phyloP scores from a whole-genome alignment of 2,888 invertebrate genomes.

The Pachliopta kotzebuea region DNA sequence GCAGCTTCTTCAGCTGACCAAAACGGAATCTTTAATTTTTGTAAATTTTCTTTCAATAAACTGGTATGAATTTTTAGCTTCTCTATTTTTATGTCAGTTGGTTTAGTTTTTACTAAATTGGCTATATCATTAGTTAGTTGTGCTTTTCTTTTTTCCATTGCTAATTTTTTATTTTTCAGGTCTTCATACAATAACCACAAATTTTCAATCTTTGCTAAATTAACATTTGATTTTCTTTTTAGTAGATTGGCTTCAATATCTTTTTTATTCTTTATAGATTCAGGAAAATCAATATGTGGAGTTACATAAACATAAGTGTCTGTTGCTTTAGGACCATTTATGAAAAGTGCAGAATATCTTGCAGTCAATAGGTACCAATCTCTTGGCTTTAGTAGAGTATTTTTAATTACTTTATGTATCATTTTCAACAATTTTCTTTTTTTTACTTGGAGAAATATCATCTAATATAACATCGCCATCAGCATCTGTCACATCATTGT shows the following conservation, averaged over 20 bases:
- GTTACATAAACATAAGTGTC: conserved; percentile 84
- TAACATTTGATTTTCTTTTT: conserved; percentile 74
- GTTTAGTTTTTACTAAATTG: conserved; percentile 55
- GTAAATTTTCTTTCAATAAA: conserved; percentile 82
- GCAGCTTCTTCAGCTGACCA: conserved; percentile 88
- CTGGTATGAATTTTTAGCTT: conserved; percentile 79
- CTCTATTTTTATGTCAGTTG: conserved; percentile 62
- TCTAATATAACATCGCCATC: conserved; percentile 65
- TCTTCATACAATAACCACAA: conserved; percentile 83
- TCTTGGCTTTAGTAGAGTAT: conserved; percentile 31
- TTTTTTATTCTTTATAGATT: conserved; percentile 72
- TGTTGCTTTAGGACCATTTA: conserved; percentile 85
- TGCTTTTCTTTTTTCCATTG: conserved; percentile 75
- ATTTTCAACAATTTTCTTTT: conserved; percentile 59
- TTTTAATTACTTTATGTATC: conserved; percentile 50
- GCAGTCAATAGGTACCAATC: conserved; percentile 39
- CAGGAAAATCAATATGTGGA: conserved; percentile 84
- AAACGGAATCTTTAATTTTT: conserved; percentile 80
- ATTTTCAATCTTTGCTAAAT: conserved; percentile 78
- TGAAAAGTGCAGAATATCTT: conserved; percentile 81
- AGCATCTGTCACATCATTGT: conserved; percentile 50
- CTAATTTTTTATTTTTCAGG: conserved; percentile 70
- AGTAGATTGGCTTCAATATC: conserved; percentile 77
- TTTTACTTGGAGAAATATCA: conserved; percentile 61
- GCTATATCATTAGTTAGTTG: conserved; percentile 74